Evolutionary conservation across 2,888 invertebrate species (phyloP).

Genomic region (Chloroclysta siterata): DNA sequence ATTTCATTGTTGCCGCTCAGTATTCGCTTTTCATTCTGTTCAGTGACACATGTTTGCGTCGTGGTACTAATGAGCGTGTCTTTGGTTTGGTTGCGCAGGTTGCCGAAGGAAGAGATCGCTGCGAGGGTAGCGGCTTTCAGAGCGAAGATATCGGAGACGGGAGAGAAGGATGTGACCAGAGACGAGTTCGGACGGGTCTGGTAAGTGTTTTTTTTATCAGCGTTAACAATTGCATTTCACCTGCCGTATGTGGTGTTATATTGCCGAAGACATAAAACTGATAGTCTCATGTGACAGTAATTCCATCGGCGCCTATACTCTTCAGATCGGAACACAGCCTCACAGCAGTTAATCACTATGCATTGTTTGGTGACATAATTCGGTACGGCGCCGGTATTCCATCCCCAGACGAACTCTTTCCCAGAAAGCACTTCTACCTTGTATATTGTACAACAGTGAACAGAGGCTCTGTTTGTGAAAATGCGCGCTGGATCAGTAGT

Average conservation of each 20-base stretch:
- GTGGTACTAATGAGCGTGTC: constrained; percentile 70
- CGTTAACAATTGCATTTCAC: neutral
- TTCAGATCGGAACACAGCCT: too few relatives aligned
- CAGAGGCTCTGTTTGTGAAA: too few relatives aligned
- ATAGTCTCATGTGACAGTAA: too few relatives aligned
- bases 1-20: constrained; percentile 8
- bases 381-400: too few relatives aligned
- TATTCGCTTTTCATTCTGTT: constrained; percentile 14
- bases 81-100: constrained; percentile 87
- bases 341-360: too few relatives aligned
- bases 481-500: too few relatives aligned
- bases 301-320: too few relatives aligned
- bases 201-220: constrained; percentile 60
- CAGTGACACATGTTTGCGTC: constrained; percentile 12
- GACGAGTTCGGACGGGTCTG: constrained; percentile 95
- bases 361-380: too few relatives aligned
- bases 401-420: too few relatives aligned
- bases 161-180: constrained; percentile 85
- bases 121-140: constrained; percentile 95
- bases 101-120: constrained; percentile 93
- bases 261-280: too few relatives aligned
- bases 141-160: constrained; percentile 90
- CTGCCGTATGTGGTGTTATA: neutral
- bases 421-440: too few relatives aligned
- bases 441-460: too few relatives aligned